These are phyloP conservation scores for Myopa testacea DNA, from an alignment of 2,888 invertebrate species.

Conservation along the genomic window DNA sequence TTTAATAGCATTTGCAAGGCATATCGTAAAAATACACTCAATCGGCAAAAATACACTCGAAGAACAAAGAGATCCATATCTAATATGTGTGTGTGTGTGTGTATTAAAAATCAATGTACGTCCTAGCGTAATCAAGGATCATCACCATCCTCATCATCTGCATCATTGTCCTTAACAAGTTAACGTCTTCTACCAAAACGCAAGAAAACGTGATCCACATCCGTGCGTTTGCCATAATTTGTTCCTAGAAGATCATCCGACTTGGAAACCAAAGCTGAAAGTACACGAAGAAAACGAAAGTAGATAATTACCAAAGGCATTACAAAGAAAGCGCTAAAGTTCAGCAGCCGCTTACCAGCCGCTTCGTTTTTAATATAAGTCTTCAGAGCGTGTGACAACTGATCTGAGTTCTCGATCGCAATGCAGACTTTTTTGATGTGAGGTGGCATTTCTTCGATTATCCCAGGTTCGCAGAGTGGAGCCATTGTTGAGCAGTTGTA, in stretches of 20 bases:
- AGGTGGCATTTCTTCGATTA: conserved; percentile 72
- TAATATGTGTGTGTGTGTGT: too few species aligned
- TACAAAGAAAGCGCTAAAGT: not conserved
- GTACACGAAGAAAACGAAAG: conserved; percentile 13
- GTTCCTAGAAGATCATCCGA: conserved; percentile 62
- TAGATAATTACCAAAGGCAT: not conserved
- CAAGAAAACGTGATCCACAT: conserved; percentile 90
- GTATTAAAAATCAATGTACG: not conserved
- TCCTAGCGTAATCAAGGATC: not conserved
- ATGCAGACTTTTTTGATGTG: conserved; percentile 72
- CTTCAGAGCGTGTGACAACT: conserved; percentile 63
- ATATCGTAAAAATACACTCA: too few species aligned
- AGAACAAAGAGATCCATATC: conserved; percentile 51
- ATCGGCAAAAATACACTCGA: conserved; percentile 48
- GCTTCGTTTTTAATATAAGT: conserved; percentile 68
- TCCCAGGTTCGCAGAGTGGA: conserved; percentile 72
- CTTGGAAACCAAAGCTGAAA: conserved; percentile 62
- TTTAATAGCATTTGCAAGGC: too few species aligned
- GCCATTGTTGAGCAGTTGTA: conserved; percentile 65
- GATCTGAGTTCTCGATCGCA: conserved; percentile 69
- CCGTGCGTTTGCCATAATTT: conserved; percentile 83
- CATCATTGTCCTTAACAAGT: conserved; percentile 39
- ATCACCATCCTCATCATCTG: too few species aligned
- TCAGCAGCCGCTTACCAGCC: conserved; percentile 58
- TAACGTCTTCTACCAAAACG: conserved; percentile 87